phyloP scores from a whole-genome alignment of 2,113 vertebrate species.

The Odobenus rosmarus region DNA sequence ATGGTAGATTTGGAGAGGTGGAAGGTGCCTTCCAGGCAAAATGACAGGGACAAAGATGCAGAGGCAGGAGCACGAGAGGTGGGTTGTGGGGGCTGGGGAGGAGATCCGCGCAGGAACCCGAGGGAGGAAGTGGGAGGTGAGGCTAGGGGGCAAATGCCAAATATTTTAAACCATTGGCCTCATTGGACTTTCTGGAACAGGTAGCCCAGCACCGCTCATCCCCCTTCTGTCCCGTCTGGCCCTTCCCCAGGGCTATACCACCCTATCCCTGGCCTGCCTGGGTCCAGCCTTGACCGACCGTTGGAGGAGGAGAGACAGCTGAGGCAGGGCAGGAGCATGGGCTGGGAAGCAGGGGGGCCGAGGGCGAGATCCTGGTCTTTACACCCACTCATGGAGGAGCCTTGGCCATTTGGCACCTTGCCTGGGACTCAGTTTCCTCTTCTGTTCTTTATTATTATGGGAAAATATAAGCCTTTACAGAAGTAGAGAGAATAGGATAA shows the following conservation, averaged over 20 bases:
- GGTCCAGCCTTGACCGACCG: background rate
- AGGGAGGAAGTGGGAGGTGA: too few relatives aligned
- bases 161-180: background rate
- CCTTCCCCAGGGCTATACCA: background rate
- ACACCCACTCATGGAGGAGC: background rate
- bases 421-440: background rate
- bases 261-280: background rate
- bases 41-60: background rate
- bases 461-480: background rate
- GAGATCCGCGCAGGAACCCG: background rate
- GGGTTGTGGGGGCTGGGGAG: background rate
- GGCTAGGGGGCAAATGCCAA: background rate
- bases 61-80: background rate
- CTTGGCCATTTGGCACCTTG: background rate
- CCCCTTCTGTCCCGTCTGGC: background rate
- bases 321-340: background rate
- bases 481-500: background rate
- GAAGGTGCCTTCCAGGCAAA: background rate
- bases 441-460: background rate
- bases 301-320: background rate
- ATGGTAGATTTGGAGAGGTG: accelerated
- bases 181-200: background rate
- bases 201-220: background rate
- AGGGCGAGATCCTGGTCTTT: background rate
- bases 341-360: background rate